These are phyloP conservation scores for Vimba vimba DNA, from an alignment of 2,113 vertebrate species.

Conservation along the genomic window DNA sequence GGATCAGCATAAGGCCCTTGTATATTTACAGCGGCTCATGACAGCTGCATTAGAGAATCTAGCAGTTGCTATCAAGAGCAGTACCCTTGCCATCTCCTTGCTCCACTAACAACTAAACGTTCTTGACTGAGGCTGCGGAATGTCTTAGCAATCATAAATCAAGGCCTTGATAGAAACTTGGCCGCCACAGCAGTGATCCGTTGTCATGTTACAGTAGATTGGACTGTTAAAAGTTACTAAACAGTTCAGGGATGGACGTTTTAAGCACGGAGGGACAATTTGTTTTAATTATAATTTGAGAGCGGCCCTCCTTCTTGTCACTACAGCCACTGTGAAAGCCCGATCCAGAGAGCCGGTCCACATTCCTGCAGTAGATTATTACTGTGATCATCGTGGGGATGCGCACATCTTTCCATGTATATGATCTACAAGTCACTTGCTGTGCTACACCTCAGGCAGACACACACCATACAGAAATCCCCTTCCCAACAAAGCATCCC, in stretches of 20 bases:
- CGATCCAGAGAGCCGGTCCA: slow-evolving; percentile 23
- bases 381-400: slow-evolving; percentile 62
- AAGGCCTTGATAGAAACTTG: slow-evolving; percentile 90
- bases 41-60: slow-evolving; percentile 79
- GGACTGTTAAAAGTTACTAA: slow-evolving; percentile 4
- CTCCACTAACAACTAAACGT: slow-evolving; percentile 93
- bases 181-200: slow-evolving; percentile 73
- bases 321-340: background rate
- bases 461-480: slow-evolving; percentile 32
- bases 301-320: slow-evolving; percentile 36
- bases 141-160: slow-evolving; percentile 96
- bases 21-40: slow-evolving; percentile 60
- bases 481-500: slow-evolving; percentile 38
- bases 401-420: slow-evolving; percentile 58
- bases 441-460: slow-evolving; percentile 31
- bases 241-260: background rate
- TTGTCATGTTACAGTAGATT: slow-evolving; percentile 13
- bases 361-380: slow-evolving; percentile 65
- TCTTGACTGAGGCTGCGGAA: slow-evolving; percentile 87
- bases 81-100: slow-evolving; percentile 82
- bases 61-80: slow-evolving; percentile 79
- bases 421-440: slow-evolving; percentile 30
- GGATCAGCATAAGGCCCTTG: background rate
- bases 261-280: background rate
- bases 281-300: background rate